These are phyloP conservation scores for Apotomis turbidana DNA, from an alignment of 2,888 invertebrate genomes.

Conservation along the genomic window DNA sequence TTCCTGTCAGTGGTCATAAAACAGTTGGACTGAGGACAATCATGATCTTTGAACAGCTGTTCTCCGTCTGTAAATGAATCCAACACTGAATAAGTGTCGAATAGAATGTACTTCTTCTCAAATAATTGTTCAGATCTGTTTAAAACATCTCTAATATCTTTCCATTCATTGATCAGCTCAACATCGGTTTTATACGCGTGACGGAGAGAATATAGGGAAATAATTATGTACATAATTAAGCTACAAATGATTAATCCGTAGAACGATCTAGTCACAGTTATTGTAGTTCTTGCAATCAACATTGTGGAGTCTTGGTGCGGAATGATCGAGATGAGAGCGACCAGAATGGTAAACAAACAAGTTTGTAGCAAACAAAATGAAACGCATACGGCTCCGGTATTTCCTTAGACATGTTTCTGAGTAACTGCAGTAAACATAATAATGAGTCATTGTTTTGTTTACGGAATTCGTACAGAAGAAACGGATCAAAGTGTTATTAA, in stretches of 20 bases:
- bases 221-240: slow-evolving; percentile 60
- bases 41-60: too few relatives aligned
- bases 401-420: background rate
- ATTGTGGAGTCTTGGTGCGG: slow-evolving; percentile 50
- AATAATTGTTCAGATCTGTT: background rate
- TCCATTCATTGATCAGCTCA: slow-evolving; percentile 44
- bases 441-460: too few relatives aligned
- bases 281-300: slow-evolving; percentile 58
- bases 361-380: slow-evolving; percentile 12
- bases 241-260: slow-evolving; percentile 67
- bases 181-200: slow-evolving; percentile 53
- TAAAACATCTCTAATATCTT: slow-evolving; percentile 11
- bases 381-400: slow-evolving; percentile 9
- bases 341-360: slow-evolving; percentile 7
- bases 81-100: too few relatives aligned
- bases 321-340: background rate
- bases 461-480: too few relatives aligned
- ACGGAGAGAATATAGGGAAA: slow-evolving; percentile 70
- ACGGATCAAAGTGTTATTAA: too few relatives aligned
- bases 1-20: too few relatives aligned
- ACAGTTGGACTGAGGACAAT: too few relatives aligned
- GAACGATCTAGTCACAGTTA: slow-evolving; percentile 65
- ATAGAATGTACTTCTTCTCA: too few relatives aligned
- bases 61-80: too few relatives aligned
- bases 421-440: background rate